Conservation (phyloP, 2,888 invertebrate genomes). For the Cylindroiulus punctatus region DNA sequence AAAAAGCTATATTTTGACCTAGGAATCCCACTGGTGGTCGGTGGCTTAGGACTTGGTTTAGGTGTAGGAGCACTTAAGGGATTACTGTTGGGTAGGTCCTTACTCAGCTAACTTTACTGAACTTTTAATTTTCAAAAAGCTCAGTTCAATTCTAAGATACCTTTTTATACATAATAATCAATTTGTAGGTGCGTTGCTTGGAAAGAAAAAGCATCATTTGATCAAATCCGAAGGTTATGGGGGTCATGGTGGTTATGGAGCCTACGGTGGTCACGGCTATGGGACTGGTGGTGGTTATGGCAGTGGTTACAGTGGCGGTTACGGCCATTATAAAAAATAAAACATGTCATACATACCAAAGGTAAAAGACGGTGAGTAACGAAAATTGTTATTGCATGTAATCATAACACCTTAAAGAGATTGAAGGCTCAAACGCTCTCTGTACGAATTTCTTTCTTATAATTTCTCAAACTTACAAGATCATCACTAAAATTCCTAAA, state of each 20-base stretch:
- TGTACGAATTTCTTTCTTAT: too few species aligned
- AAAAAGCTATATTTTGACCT: constrained; percentile 51
- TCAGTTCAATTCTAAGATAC: too few species aligned
- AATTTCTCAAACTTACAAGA: too few species aligned
- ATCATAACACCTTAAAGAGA: too few species aligned
- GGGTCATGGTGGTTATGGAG: constrained; percentile 49
- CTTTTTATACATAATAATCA: not conserved
- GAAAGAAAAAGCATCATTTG: constrained; percentile 52
- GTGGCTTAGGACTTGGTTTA: constrained; percentile 52
- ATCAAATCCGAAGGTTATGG: constrained; percentile 24
- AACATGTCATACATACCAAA: not conserved
- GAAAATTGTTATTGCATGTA: not conserved
- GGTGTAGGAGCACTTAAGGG: constrained; percentile 54
- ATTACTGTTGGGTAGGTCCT: constrained; percentile 8
- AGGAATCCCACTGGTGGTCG: constrained; percentile 51
- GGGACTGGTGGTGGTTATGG: constrained; percentile 49
- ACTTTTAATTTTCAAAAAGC: not conserved
- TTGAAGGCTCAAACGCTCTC: too few species aligned
- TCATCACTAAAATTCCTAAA: too few species aligned
- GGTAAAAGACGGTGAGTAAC: not conserved
- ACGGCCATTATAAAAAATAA: constrained; percentile 8
- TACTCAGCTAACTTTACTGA: not conserved
- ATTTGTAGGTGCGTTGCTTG: constrained; percentile 35
- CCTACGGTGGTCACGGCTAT: constrained; percentile 25
- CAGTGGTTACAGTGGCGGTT: not conserved